These are phyloP conservation scores for Grammomys dolichurus DNA, from an alignment of 2,113 vertebrate species.

Conservation along the genomic window DNA sequence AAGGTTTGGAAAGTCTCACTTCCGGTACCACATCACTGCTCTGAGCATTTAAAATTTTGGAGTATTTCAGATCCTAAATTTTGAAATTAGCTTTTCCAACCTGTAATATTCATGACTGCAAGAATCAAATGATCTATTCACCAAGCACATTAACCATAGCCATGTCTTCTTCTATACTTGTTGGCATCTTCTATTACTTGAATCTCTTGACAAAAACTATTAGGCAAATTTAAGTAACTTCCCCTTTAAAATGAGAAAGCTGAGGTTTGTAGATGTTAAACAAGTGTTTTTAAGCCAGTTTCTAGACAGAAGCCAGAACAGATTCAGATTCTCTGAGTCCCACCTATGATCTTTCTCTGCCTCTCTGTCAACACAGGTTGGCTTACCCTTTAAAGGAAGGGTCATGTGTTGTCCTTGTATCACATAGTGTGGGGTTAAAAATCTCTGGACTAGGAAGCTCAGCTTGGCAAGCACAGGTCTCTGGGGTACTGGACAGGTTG, in stretches of 20 bases:
- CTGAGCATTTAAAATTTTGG: not conserved
- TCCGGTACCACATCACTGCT: not conserved
- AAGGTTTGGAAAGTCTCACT: not conserved
- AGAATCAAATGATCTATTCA: not conserved
- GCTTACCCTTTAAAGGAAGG: not conserved
- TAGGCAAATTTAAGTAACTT: not conserved
- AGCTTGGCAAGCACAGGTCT: not conserved
- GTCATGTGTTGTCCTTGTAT: no score
- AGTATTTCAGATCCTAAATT: not conserved
- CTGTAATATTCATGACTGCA: not conserved
- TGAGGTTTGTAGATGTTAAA: not conserved
- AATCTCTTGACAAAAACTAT: not conserved
- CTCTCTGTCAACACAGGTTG: not conserved
- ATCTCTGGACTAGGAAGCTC: not conserved
- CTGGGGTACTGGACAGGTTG: no score
- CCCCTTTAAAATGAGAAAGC: not conserved
- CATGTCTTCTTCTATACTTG: not conserved
- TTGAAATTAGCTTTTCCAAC: not conserved
- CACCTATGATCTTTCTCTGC: not conserved
- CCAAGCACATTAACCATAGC: not conserved
- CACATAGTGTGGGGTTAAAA: not conserved
- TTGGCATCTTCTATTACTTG: not conserved
- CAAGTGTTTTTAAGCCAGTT: not conserved
- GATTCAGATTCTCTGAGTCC: not conserved
- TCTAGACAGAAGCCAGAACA: not conserved